A percentile compares a stretch with the other conserved stretches of the same genome.
Conservation (phyloP, 2,888 invertebrate genomes). For the Drosophila sordidula region DNA sequence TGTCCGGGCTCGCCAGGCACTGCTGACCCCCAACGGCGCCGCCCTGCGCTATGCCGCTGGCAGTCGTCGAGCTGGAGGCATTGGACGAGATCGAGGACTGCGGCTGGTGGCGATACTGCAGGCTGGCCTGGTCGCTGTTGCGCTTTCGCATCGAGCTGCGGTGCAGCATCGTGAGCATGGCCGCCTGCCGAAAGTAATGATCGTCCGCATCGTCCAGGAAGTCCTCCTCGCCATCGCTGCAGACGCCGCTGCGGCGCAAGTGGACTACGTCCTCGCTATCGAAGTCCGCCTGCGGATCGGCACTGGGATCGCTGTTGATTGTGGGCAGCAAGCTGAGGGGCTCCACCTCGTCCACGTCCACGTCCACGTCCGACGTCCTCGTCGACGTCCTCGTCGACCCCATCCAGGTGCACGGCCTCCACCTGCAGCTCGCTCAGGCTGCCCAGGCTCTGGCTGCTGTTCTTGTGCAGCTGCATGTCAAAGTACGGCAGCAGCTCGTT, state of each 20-base stretch:
- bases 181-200: conserved; percentile 83
- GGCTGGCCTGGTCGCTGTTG: conserved; percentile 78
- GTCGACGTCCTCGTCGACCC: conserved; percentile 44
- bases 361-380: too few relatives aligned
- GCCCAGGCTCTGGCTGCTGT: conserved; percentile 76
- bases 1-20: conserved; percentile 85
- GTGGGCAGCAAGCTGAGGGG: conserved; percentile 79
- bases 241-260: conserved; percentile 74
- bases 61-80: conserved; percentile 71
- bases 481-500: conserved; percentile 84
- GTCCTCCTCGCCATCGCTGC: conserved; percentile 83
- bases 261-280: conserved; percentile 45
- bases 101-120: conserved; percentile 74
- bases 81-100: conserved; percentile 82
- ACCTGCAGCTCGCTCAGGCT: conserved; percentile 81
- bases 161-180: conserved; percentile 84
- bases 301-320: conserved; percentile 82
- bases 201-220: conserved; percentile 81
- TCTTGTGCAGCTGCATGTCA: conserved; percentile 84
- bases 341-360: conserved; percentile 66
- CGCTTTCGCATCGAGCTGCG: conserved; percentile 84
- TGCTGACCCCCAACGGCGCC: conserved; percentile 40
- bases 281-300: conserved; percentile 77
- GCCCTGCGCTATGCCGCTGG: conserved; percentile 52
- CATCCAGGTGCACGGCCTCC: conserved; percentile 49